These are phyloP conservation scores for Cataglyphis hispanica DNA, from an alignment of 1,140 invertebrate genomes.

Conservation along the genomic window DNA sequence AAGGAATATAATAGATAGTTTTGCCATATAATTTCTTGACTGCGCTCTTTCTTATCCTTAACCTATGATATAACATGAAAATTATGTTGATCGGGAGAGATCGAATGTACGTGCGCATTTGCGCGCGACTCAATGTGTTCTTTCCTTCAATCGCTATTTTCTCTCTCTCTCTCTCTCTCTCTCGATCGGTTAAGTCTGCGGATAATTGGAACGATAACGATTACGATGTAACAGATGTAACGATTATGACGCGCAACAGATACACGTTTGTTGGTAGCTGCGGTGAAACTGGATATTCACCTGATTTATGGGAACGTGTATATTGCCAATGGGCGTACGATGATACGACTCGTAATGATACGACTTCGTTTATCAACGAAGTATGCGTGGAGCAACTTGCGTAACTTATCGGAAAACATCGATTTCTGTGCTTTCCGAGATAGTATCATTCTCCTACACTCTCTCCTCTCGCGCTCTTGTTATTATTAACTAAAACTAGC, in stretches of 20 bases:
- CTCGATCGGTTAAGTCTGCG: not conserved
- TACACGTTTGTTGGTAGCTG: conserved; percentile 43
- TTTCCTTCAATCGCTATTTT: not conserved
- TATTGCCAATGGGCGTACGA: conserved; percentile 14
- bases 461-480: not conserved
- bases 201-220: conserved; percentile 70
- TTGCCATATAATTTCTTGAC: too few species aligned
- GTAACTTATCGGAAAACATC: conserved; percentile 7
- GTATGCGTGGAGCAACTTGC: conserved; percentile 19
- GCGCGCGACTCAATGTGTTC: not conserved
- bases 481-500: not conserved
- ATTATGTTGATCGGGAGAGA: conserved; percentile 22
- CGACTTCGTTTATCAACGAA: conserved; percentile 19
- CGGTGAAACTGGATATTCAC: conserved; percentile 52
- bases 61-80: conserved; percentile 40
- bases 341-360: not conserved
- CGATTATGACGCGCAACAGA: conserved; percentile 64
- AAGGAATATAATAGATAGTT: too few species aligned
- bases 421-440: conserved; percentile 5
- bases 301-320: conserved; percentile 68
- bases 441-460: not conserved
- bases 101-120: conserved; percentile 16
- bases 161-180: conserved; percentile 26
- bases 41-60: not conserved
- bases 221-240: conserved; percentile 69